These are phyloP conservation scores for Phrynocephalus vlangalii DNA, from an alignment of 2,797 vertebrate genomes.

Conservation along the genomic window DNA sequence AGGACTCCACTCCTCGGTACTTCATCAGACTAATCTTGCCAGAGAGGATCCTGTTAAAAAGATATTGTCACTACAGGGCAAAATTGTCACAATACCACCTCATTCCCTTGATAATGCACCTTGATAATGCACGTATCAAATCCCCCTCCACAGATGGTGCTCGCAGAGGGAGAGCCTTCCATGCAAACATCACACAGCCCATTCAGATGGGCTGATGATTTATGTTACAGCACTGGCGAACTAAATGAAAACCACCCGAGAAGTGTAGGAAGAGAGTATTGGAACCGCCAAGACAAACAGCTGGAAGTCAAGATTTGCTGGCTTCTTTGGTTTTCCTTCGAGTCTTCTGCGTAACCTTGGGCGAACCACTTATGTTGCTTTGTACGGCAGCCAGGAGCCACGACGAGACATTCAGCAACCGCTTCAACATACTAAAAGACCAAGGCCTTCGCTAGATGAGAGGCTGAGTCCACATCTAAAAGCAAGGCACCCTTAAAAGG, in stretches of 20 bases:
- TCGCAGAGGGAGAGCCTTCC: background rate
- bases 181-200: conserved; percentile 21
- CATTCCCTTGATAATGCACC: conserved; percentile 5
- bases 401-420: background rate
- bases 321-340: conserved; percentile 3
- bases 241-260: conserved; percentile 9
- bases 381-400: background rate
- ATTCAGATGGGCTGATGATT: conserved; percentile 31
- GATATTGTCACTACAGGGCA: conserved; percentile 35
- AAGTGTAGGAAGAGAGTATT: background rate
- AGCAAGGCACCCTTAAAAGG: too few relatives aligned
- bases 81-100: conserved; percentile 44
- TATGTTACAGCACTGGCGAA: conserved; percentile 30
- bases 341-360: background rate
- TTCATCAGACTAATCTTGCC: conserved; percentile 45
- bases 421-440: background rate
- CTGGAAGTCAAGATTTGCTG: background rate
- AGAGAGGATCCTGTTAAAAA: conserved; percentile 19
- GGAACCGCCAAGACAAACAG: background rate
- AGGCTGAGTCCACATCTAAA: too few relatives aligned
- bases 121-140: conserved; percentile 17
- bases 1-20: conserved; percentile 45
- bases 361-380: conserved; percentile 3
- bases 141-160: conserved; percentile 15
- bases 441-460: too few relatives aligned